These are phyloP conservation scores for Calyptommatus sinebrachiatus DNA, from an alignment of 2,113 vertebrate genomes.

Conservation along the genomic window DNA sequence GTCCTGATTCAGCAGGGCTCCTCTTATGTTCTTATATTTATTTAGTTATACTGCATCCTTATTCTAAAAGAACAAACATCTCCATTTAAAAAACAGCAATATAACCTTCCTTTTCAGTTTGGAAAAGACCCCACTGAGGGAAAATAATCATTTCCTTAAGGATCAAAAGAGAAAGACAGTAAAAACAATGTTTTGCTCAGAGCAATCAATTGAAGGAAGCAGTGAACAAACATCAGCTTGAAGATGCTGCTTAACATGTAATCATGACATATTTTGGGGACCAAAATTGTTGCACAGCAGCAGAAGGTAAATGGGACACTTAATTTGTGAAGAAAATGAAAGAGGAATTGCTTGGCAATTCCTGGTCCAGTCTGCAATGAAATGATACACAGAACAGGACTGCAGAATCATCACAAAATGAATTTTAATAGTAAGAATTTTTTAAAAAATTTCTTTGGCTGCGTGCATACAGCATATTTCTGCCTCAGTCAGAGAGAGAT, in stretches of 20 bases:
- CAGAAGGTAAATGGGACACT: not conserved
- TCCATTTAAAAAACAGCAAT: too few species aligned
- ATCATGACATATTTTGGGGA: not conserved
- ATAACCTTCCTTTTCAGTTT: not conserved
- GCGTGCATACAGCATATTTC: too few species aligned
- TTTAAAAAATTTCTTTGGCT: too few species aligned
- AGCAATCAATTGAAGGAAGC: not conserved
- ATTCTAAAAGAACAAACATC: not conserved
- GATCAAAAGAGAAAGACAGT: not conserved
- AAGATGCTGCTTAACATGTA: slow-evolving; percentile 13
- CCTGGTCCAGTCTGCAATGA: not conserved
- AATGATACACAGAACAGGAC: not conserved
- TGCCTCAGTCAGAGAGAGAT: too few species aligned
- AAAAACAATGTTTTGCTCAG: not conserved
- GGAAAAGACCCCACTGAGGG: not conserved
- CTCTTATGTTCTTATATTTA: too few species aligned
- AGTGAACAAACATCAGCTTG: slow-evolving; percentile 1
- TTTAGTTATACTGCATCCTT: too few species aligned
- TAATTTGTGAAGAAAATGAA: not conserved
- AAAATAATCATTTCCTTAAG: not conserved
- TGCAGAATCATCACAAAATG: not conserved
- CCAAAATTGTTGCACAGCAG: not conserved
- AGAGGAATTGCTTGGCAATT: not conserved
- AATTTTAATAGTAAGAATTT: not conserved
- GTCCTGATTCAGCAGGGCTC: too few species aligned